Base-by-base conservation (phyloP, 2,113 vertebrate species). In the Hypomesus transpacificus region DNA sequence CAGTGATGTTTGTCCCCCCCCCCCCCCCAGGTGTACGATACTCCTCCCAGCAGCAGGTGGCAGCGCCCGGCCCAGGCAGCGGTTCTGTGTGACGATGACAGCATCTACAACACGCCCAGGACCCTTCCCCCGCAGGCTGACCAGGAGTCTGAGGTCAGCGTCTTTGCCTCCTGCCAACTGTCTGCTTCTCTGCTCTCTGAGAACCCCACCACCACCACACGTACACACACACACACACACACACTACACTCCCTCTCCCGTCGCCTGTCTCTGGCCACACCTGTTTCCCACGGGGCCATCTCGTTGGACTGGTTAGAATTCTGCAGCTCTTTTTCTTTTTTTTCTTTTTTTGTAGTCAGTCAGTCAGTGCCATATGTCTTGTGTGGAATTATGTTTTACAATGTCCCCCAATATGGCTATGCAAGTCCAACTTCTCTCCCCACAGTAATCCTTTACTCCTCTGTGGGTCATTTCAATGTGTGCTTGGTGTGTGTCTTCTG, bases 81-180 rank as follows among this genome's bases (percentile, higher is more conserved):
- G 14, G 59, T 66, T n/a, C 61, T 79, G 1, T 70, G 78, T 21
- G 87, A 82, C 5, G 82, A 87, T 3, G 89, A 92, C 18, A 82
- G 88, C 70, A 92, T 93, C 78, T 93, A 93, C 26, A 91, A 93
- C 81, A 92, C 91, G 56, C 92, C 92, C 13, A 90, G 92, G 31
- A 69, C 85, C 52, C 57, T 91, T 64, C 88, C 89, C 34, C 81
- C 86, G 14, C 86, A 80, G 58, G 57, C 67, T 0, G 87, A 90
- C 60, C 64, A 85, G 0, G 87, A 83, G 56, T 75, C 85, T 4
- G 91, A 92, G 90, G 92, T 93, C 81, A 80, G 76, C 8, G 73
- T 11, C 56, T 51, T 5, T 7, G 31, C 1, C 1, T 34, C 61
- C 52, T 61, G 53, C 26, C 28, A 54, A n/a, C 51, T 51, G 20